Evolutionary conservation across 2,888 invertebrate species (phyloP), one percentile per base, ranked within the genome.

Genomic region (Zhuqinia jingwanae): DNA sequence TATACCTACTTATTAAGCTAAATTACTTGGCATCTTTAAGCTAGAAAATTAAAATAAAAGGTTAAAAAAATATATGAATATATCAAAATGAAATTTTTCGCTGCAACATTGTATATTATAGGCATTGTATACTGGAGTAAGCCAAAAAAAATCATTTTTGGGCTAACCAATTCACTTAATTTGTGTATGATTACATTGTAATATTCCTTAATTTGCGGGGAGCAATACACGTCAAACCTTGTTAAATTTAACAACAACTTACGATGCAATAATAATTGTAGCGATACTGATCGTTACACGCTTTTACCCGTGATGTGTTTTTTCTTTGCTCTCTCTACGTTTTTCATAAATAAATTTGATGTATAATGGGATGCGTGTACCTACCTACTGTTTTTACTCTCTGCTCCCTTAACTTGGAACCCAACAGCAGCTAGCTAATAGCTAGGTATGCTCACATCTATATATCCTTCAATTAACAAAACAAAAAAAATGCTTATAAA

Each of bases 221-320:
- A 56, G n/a, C 36, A 45, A 56, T 58, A 36, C 58, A 76, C 42
- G 76, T 76, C 76, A 58, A 42, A 76, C 56, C 58, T 58, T 36
- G 58, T 76, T 76, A 42, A 76, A 58, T 22, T 58, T 22, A 76
- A 76, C 58, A 36, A 58, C 42, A 58, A 76, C 27, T 76, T 76
- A 76, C 58, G 76, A 76, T 76, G 22, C 42, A 17, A 58, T 58
- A 36, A 30, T 76, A 22, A 76, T 76, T 58, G 13, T 42, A 58
- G 58, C 36, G 75, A 27, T n/a, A 36, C 75, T 20, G 42, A 56
- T 76, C 56, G 53, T 50, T 70, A 27, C 45, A 11, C 11, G 17
- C 42, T 17, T 36, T 36, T 36, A 36, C 5, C 36, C 10, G 50
- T 50, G 27, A 50, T 73, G 20, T 5, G 3, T 68, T 68, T 70